Evolutionary conservation across 2,888 invertebrate species (phyloP), one percentile per base, ranked within the genome.

Genomic region (Meloe dianella): DNA sequence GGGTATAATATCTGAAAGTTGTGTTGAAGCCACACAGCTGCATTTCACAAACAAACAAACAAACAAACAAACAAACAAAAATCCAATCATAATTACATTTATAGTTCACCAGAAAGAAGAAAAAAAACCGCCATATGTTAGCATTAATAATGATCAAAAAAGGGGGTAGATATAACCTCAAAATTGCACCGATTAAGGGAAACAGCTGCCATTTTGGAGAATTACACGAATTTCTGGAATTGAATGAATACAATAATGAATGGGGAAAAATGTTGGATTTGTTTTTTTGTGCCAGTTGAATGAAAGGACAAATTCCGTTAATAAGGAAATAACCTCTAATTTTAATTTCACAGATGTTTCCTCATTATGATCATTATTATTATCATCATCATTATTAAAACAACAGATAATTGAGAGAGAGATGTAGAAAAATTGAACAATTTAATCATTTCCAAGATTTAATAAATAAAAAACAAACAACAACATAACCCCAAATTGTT

Each of bases 361-460:
- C 32, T 32, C 7, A 32, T 27, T 27, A 27, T 27, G 2, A 27
- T 27, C 4, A 27, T 27, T 27, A 27, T 27, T 27, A 32, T 32
- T 32, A 32, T 32, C 7, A 10, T n/a, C 1, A 41, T 17, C 17
- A 41, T 17, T 5, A 41, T 17, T 41, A 17, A 41, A 41, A 41
- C 1, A n/a, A 41, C n/a, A n/a, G 8, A 20, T 20, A 20, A 47
- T 47, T 35, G 35, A 7, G 2, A 14, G 2, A 35, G 7, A n/a
- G n/a, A n/a, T 8, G 7, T 20, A 20, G 20, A 8, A 20, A 20
- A 20, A 20, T 6, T n/a, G n/a, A 20, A 47, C 38, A 38, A 41
- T 41, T 41, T 41, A 47, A 47, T 20, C 20, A 47, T 47, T 47
- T 47, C 47, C 47, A 22, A 47, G 47, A 47, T 20, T 47, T 47